Percentiles rank a stretch among this genome's conserved stretches.
These are phyloP conservation scores for Copidosoma aretas DNA, from an alignment of 2,888 invertebrate species.

Conservation along the genomic window DNA sequence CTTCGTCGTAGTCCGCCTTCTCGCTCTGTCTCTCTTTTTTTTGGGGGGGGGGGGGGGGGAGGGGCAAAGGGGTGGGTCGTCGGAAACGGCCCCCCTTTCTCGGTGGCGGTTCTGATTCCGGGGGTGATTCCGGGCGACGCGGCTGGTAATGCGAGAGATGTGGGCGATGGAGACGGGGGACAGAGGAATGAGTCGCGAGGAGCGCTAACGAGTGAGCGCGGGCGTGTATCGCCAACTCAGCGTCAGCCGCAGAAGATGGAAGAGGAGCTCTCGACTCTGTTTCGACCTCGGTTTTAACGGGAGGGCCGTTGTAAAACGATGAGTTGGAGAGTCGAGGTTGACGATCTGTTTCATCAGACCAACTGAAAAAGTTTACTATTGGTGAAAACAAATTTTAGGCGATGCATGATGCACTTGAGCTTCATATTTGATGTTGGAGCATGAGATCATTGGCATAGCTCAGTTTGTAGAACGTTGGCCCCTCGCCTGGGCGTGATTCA, in stretches of 20 bases:
- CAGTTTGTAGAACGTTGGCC: too few relatives aligned
- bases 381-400: too few relatives aligned
- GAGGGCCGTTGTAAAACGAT: conserved; percentile 30
- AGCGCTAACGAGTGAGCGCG: conserved; percentile 52
- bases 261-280: conserved; percentile 32
- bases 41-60: neutral
- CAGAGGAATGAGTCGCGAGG: conserved; percentile 37
- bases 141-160: neutral
- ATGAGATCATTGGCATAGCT: too few relatives aligned
- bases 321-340: neutral
- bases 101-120: conserved; percentile 33
- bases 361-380: too few relatives aligned
- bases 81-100: conserved; percentile 36
- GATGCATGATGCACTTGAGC: too few relatives aligned
- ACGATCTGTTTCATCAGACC: too few relatives aligned
- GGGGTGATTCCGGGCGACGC: neutral
- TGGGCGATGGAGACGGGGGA: conserved; percentile 17
- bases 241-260: conserved; percentile 51
- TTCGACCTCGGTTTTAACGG: conserved; percentile 22
- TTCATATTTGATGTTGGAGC: too few relatives aligned
- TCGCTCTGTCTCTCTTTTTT: neutral
- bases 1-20: neutral
- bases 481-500: too few relatives aligned
- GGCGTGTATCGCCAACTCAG: conserved; percentile 53
- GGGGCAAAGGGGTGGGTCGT: conserved; percentile 29